Percentiles rank a stretch among this genome's conserved stretches.
phyloP scores from a whole-genome alignment of 2,888 invertebrate species.

The Pandemis cinnamomeana region DNA sequence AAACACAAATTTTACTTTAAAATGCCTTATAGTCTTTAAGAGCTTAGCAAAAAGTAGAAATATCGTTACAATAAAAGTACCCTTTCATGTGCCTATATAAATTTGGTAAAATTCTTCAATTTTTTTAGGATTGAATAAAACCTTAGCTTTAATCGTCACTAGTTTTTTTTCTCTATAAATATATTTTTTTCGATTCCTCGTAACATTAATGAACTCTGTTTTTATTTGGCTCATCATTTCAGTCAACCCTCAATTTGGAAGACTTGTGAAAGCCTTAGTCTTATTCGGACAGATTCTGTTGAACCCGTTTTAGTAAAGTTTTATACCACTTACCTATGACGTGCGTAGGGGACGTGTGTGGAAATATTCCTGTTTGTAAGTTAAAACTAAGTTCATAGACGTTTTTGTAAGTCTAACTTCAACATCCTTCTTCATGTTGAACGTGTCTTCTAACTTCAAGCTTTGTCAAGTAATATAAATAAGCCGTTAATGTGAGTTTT shows the following conservation, averaged over 20 bases:
- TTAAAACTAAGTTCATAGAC: no score
- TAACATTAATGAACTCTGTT: constrained; percentile 70
- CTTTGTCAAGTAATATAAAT: no score
- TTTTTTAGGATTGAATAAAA: constrained; percentile 44
- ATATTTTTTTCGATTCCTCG: constrained; percentile 57
- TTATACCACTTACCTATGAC: not conserved
- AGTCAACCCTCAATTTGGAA: constrained; percentile 78
- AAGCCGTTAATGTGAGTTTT: no score
- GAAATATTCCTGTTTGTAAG: no score
- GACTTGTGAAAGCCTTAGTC: constrained; percentile 64
- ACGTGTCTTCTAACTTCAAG: no score
- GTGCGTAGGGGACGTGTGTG: no score
- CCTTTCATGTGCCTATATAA: constrained; percentile 62
- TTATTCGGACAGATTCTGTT: constrained; percentile 22
- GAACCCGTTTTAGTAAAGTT: not conserved
- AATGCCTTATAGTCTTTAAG: constrained; percentile 53
- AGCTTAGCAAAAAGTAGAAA: constrained; percentile 65
- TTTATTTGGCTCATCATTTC: constrained; percentile 69
- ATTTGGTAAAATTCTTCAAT: constrained; percentile 59
- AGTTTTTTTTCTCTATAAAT: constrained; percentile 51
- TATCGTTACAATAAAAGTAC: constrained; percentile 61
- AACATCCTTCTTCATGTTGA: no score
- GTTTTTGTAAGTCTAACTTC: no score
- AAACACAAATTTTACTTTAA: constrained; percentile 32
- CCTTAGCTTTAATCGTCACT: constrained; percentile 45